These are phyloP conservation scores for Somateria mollissima DNA, from an alignment of 2,797 vertebrate genomes.

Conservation along the genomic window DNA sequence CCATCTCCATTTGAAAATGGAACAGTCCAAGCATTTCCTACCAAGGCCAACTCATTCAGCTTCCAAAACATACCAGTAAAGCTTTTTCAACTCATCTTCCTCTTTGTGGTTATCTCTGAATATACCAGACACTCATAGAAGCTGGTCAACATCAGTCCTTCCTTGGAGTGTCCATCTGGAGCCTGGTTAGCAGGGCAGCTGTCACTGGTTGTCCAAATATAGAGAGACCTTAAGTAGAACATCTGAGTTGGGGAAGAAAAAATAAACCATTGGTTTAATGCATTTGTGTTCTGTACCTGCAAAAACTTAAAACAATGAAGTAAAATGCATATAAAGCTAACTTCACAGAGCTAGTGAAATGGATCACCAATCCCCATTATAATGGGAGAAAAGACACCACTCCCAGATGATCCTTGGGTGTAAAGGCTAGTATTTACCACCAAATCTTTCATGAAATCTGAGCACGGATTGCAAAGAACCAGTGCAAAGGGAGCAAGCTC, in stretches of 20 bases:
- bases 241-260: constrained; percentile 66
- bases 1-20: neutral
- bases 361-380: neutral
- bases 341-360: fast-evolving
- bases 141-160: neutral
- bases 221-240: constrained; percentile 70
- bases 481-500: fast-evolving
- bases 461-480: neutral
- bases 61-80: neutral
- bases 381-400: fast-evolving
- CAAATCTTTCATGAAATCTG: fast-evolving
- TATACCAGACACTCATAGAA: fast-evolving
- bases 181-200: neutral
- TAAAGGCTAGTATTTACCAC: fast-evolving
- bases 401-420: neutral
- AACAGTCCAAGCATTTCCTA: neutral
- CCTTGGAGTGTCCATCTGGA: neutral
- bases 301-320: neutral
- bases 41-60: neutral
- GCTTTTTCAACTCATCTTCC: neutral
- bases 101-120: neutral
- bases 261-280: fast-evolving
- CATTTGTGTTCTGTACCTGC: fast-evolving
- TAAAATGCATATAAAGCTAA: fast-evolving
- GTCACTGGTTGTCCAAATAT: constrained; percentile 71